phyloP scores from a whole-genome alignment of 2,888 invertebrate genomes.

The Petrolisthes cinctipes region DNA sequence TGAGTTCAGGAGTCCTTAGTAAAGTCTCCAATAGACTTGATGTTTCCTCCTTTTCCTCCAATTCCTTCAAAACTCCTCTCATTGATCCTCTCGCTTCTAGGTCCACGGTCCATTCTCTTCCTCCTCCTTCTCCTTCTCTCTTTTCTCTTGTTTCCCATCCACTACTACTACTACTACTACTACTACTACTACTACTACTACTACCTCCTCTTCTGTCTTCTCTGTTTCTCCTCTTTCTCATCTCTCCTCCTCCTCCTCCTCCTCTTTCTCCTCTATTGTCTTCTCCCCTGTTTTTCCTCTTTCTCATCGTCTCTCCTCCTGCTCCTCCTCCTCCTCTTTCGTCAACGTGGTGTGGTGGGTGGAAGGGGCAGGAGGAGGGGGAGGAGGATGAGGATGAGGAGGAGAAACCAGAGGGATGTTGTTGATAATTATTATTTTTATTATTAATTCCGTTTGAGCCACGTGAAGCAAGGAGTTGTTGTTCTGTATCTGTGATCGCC shows the following conservation, averaged over 20 bases:
- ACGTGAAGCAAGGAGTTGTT: slow-evolving; percentile 11
- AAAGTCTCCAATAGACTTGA: slow-evolving; percentile 36
- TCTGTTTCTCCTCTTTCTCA: too few species aligned
- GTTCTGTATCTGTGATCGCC: slow-evolving; percentile 30
- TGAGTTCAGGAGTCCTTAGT: slow-evolving; percentile 29
- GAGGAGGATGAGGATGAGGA: neutral
- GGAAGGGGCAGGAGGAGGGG: slow-evolving; percentile 3
- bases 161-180: slow-evolving; percentile 15
- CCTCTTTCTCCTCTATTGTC: neutral
- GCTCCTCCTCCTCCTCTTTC: neutral
- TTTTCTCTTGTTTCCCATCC: neutral
- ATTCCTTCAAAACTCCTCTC: neutral
- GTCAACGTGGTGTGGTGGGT: neutral
- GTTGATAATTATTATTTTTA: too few species aligned
- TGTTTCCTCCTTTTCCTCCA: neutral
- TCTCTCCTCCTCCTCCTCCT: neutral
- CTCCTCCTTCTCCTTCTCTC: neutral
- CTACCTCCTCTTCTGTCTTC: neutral
- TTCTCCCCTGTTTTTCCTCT: too few species aligned
- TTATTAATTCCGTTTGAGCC: neutral
- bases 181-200: slow-evolving; percentile 15
- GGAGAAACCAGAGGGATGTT: too few species aligned
- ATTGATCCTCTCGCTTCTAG: too few species aligned
- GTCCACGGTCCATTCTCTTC: neutral
- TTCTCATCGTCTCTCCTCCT: neutral